Conservation (phyloP, 2,113 vertebrate species). For the Paramisgurnus dabryanus region DNA sequence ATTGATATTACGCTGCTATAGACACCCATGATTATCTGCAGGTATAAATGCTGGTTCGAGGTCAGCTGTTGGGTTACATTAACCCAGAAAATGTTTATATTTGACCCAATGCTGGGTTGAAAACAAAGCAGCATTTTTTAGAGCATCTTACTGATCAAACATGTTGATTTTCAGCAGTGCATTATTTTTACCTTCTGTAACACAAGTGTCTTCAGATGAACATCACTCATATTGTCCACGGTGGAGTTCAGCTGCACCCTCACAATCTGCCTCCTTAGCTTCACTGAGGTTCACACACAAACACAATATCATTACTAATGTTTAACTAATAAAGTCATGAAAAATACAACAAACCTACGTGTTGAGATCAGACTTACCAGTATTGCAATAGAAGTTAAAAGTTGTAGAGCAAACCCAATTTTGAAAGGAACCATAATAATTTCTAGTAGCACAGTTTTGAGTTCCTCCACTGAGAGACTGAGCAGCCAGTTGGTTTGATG, state of each 20-base stretch:
- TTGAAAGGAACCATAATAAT: not conserved
- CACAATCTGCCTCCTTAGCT: not conserved
- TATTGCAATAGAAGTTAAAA: not conserved
- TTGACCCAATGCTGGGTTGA: too few relatives aligned
- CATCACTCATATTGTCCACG: not conserved
- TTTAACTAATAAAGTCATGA: too few relatives aligned
- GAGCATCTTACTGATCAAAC: too few relatives aligned
- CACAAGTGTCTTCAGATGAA: not conserved
- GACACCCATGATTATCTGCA: too few relatives aligned
- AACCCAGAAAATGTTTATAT: too few relatives aligned
- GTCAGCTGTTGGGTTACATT: too few relatives aligned
- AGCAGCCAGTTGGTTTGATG: constrained; percentile 1
- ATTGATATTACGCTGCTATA: too few relatives aligned
- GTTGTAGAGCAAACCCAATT: not conserved
- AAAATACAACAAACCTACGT: too few relatives aligned
- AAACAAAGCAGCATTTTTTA: too few relatives aligned
- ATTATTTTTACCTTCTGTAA: not conserved
- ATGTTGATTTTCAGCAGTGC: too few relatives aligned
- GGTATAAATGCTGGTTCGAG: too few relatives aligned
- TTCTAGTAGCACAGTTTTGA: not conserved
- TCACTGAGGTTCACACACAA: constrained; percentile 1
- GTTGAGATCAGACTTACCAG: not conserved
- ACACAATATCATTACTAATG: too few relatives aligned
- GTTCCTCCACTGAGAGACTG: not conserved
- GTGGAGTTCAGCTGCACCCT: constrained; percentile 16